Evolutionary conservation across 2,113 vertebrate species (phyloP).

Genomic region (Indicator indicator): DNA sequence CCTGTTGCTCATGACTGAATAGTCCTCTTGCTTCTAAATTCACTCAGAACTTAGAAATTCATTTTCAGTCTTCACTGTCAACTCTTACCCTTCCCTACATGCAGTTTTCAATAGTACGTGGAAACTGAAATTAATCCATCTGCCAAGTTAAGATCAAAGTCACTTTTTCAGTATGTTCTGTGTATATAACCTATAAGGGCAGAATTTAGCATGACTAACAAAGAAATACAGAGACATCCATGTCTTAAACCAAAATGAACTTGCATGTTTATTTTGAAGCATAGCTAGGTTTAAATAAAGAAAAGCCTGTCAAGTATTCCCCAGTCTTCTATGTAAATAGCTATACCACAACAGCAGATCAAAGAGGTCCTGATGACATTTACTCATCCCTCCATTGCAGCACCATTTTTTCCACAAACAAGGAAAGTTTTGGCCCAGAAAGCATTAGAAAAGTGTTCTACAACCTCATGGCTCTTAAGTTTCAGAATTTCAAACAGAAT

Average conservation of each 20-base stretch:
- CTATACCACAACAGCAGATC: background rate
- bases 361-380: background rate
- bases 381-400: background rate
- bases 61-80: background rate
- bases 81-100: background rate
- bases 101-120: background rate
- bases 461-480: background rate
- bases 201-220: background rate
- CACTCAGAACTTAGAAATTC: background rate
- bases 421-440: background rate
- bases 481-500: background rate
- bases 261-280: background rate
- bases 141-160: background rate
- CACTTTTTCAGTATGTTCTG: background rate
- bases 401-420: background rate
- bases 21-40: background rate
- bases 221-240: background rate
- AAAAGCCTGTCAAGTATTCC: background rate
- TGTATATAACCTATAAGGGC: fast-evolving
- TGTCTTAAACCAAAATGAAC: background rate
- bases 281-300: background rate
- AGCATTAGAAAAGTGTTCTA: background rate
- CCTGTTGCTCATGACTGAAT: background rate
- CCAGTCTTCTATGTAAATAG: background rate
- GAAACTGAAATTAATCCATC: background rate